These are phyloP conservation scores for Lasiommata megera DNA, from an alignment of 2,888 invertebrate species.

Conservation along the genomic window DNA sequence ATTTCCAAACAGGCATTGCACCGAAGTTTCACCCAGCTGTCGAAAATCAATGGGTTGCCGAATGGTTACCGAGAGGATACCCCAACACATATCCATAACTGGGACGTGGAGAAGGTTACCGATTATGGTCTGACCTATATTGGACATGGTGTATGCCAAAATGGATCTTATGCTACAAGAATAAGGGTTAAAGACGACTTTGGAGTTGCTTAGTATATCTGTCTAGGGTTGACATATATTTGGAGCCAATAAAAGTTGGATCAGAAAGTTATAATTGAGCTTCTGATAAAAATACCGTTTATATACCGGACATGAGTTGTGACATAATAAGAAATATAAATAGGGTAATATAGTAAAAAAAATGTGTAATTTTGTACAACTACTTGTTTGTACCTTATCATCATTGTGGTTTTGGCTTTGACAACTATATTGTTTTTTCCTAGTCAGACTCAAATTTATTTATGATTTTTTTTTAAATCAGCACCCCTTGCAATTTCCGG, in stretches of 20 bases:
- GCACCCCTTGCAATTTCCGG: too few species aligned
- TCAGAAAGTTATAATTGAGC: too few species aligned
- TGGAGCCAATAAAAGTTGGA: not conserved
- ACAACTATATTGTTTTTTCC: too few species aligned
- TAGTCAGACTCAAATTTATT: too few species aligned
- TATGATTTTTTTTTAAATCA: too few species aligned
- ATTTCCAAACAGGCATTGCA: not conserved
- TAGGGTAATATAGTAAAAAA: too few species aligned
- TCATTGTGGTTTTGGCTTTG: too few species aligned
- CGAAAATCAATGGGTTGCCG: constrained; percentile 10
- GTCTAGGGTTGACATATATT: not conserved
- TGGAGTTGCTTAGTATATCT: not conserved
- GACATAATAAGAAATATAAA: too few species aligned
- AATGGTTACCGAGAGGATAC: constrained; percentile 4
- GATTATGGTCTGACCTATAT: constrained; percentile 16
- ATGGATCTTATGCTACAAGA: not conserved
- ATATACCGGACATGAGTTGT: too few species aligned
- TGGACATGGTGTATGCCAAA: not conserved
- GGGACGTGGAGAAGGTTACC: constrained; percentile 8
- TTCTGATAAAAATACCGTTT: too few species aligned
- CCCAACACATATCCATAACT: constrained; percentile 13
- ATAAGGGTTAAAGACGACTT: not conserved
- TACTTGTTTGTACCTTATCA: too few species aligned
- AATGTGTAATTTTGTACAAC: too few species aligned
- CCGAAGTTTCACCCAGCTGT: constrained; percentile 4